Conservation (phyloP, 2,888 invertebrate species). For the Actias luna region DNA sequence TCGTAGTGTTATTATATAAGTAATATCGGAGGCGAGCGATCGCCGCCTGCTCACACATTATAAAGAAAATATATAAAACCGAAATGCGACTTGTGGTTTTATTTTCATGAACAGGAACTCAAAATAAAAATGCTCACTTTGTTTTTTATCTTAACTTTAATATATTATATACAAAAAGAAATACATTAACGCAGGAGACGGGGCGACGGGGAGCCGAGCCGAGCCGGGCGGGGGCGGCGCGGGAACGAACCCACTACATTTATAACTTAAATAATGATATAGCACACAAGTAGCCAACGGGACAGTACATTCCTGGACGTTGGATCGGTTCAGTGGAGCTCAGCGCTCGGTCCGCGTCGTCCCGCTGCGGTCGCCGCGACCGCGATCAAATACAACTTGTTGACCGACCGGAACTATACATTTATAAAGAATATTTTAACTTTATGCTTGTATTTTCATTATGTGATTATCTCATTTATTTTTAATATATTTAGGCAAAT, state of each 20-base stretch:
- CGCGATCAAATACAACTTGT: neutral
- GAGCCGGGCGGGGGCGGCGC: neutral
- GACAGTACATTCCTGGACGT: neutral
- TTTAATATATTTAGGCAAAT: neutral
- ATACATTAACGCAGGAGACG: constrained; percentile 42
- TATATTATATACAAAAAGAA: constrained; percentile 76
- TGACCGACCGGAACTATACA: neutral
- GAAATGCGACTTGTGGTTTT: constrained; percentile 27
- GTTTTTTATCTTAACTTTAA: constrained; percentile 68
- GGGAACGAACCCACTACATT: neutral
- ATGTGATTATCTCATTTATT: neutral
- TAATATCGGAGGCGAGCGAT: no score
- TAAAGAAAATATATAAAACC: neutral
- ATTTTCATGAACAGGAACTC: constrained; percentile 24
- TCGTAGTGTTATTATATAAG: no score
- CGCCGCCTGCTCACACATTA: neutral
- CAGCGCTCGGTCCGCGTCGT: no score
- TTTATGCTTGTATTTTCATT: neutral
- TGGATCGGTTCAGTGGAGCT: no score
- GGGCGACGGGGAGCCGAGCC: neutral
- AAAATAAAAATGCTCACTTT: constrained; percentile 40
- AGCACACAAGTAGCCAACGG: neutral
- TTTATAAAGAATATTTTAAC: neutral
- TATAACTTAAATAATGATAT: neutral
- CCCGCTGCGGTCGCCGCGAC: neutral